phyloP scores from a whole-genome alignment of 2,888 invertebrate genomes.

The Dryocosmus kuriphilus region DNA sequence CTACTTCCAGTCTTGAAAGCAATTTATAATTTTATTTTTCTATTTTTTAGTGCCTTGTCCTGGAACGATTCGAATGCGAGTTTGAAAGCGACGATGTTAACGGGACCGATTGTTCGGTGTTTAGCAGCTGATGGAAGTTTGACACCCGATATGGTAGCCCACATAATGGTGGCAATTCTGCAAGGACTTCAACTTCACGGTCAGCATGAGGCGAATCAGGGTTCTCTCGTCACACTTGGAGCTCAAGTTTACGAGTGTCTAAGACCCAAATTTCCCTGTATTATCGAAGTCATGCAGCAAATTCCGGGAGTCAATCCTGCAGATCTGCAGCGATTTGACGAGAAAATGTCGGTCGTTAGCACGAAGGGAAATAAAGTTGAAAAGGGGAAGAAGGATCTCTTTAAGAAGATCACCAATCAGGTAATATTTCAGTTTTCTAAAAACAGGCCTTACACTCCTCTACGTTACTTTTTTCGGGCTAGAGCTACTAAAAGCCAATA shows the following conservation, averaged over 20 bases:
- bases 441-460: too few relatives aligned
- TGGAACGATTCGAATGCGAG: constrained; percentile 94
- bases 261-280: constrained; percentile 86
- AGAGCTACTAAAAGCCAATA: too few relatives aligned
- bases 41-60: constrained; percentile 81
- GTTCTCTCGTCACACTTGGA: constrained; percentile 87
- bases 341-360: constrained; percentile 85
- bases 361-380: constrained; percentile 89
- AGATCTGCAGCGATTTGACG: constrained; percentile 91
- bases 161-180: constrained; percentile 88
- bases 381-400: constrained; percentile 93
- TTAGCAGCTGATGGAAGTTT: constrained; percentile 83
- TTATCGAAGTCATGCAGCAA: constrained; percentile 84
- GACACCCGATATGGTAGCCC: constrained; percentile 83
- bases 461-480: too few relatives aligned
- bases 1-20: too few relatives aligned
- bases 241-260: constrained; percentile 92
- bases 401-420: constrained; percentile 91
- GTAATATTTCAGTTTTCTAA: constrained; percentile 79
- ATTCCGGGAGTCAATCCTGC: constrained; percentile 90
- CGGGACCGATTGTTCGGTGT: constrained; percentile 85
- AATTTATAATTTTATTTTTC: too few relatives aligned
- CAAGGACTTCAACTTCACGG: constrained; percentile 92
- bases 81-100: constrained; percentile 87
- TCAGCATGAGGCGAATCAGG: constrained; percentile 93